Evolutionary conservation across 2,113 vertebrate species (phyloP), one percentile per base, ranked within the genome.

Genomic region (Alethe castanea): DNA sequence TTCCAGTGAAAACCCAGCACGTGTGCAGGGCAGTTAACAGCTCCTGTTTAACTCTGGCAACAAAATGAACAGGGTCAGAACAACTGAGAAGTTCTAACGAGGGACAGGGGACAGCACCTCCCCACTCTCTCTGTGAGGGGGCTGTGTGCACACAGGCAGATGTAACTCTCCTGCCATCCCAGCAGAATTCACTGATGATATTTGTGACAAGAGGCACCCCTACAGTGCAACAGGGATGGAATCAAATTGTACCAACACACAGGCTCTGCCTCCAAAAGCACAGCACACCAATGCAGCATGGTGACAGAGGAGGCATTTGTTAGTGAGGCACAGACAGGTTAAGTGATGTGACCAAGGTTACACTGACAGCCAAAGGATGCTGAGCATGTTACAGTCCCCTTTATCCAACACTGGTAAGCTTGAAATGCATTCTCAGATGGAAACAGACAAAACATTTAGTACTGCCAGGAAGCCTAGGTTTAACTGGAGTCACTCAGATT

Each of bases 21-120:
- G 28, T 16, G 35, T 70, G 48, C 67, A 70, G 67, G 81, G 61
- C 42, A 91, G 85, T 87, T 53, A 88, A 85, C 94, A 91, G 76
- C 84, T 48, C 77, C 45, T 2, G 0, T 24, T 85, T 72, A 86
- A 71, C 28, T 78, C 77, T 1, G 0, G 80, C 66, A 90, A 48
- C 6, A 4, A 57, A 73, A 24, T 8, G 42, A 59, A 8, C 50
- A 87, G 60, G 45, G 86, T 20, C 28, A 36, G 59, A 77, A 82
- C 42, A 45, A 26, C 0, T 12, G 59, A 14, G 19, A 5, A 5
- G 31, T 9, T 88, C 35, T 44, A 47, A 11, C 0, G 8, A 53
- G 54, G 59, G 53, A n/a, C 59, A 44, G 45, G 70, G 52, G 3
- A 0, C 69, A 67, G 59, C 48, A 19, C 22, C 19, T 28, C 33